Percentiles rank a stretch among this genome's conserved stretches.
These are phyloP conservation scores for Drosophila arizonae DNA, from an alignment of 1,140 invertebrate species.

Conservation along the genomic window DNA sequence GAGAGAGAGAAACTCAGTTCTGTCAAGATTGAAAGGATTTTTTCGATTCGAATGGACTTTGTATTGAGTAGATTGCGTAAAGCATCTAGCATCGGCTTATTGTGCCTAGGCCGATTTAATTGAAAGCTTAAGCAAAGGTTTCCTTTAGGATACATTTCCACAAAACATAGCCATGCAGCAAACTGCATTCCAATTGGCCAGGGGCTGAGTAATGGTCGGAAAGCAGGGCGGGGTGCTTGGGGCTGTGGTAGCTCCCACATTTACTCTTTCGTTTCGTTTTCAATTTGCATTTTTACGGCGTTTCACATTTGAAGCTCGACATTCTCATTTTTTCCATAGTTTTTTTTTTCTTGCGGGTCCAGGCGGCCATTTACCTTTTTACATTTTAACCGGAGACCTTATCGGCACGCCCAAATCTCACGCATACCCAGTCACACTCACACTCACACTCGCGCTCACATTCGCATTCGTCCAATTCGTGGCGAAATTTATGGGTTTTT, in stretches of 20 bases:
- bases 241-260: slow-evolving; percentile 47
- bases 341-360: neutral
- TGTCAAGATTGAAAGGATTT: slow-evolving; percentile 3
- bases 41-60: slow-evolving; percentile 10
- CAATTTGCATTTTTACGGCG: slow-evolving; percentile 73
- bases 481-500: slow-evolving; percentile 67
- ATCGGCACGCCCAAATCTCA: slow-evolving; percentile 68
- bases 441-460: slow-evolving; percentile 38
- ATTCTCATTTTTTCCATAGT: neutral
- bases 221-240: neutral
- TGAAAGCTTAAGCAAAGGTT: slow-evolving; percentile 52
- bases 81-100: slow-evolving; percentile 20
- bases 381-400: slow-evolving; percentile 47
- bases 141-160: slow-evolving; percentile 19
- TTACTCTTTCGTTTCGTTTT: slow-evolving; percentile 65
- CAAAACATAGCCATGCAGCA: slow-evolving; percentile 1
- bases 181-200: slow-evolving; percentile 16
- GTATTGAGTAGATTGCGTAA: slow-evolving; percentile 1
- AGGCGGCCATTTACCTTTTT: slow-evolving; percentile 33
- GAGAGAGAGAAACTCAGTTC: neutral
- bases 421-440: slow-evolving; percentile 60
- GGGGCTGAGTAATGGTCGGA: slow-evolving; percentile 18
- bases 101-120: slow-evolving; percentile 55
- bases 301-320: slow-evolving; percentile 24
- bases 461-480: slow-evolving; percentile 62